Conservation (phyloP, 2,888 invertebrate species). For the Cosmorhoe ocellata region DNA sequence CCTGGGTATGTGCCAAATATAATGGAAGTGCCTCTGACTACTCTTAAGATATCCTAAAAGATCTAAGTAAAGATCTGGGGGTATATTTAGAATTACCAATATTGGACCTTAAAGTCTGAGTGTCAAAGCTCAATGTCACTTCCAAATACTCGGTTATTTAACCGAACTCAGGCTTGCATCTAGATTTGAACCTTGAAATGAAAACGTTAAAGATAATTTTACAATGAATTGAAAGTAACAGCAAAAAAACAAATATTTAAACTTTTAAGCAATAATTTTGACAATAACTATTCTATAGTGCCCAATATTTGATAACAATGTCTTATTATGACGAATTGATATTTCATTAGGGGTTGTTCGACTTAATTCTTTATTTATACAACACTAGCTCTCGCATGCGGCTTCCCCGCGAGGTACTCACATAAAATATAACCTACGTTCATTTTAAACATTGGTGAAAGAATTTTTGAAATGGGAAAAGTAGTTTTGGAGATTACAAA, state of each 20-base stretch:
- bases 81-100: too few species aligned
- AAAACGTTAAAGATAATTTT: not conserved
- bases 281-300: constrained; percentile 29
- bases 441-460: too few species aligned
- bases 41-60: too few species aligned
- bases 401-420: too few species aligned
- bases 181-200: not conserved
- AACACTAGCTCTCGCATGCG: too few species aligned
- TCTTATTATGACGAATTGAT: constrained; percentile 15
- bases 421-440: too few species aligned
- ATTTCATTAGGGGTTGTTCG: constrained; percentile 6
- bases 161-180: not conserved
- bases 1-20: too few species aligned
- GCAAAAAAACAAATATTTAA: constrained; percentile 13
- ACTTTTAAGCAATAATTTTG: constrained; percentile 25
- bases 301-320: constrained; percentile 19
- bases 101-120: not conserved
- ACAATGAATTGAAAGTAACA: constrained; percentile 8
- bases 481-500: too few species aligned
- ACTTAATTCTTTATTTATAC: constrained; percentile 2
- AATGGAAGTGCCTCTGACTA: too few species aligned
- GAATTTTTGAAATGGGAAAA: too few species aligned
- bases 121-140: not conserved
- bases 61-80: too few species aligned
- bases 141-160: not conserved